A percentile compares a stretch with the other conserved stretches of the same genome.
Conservation (phyloP, 2,888 invertebrate species). For the Caenorhabditis doughertyi region DNA sequence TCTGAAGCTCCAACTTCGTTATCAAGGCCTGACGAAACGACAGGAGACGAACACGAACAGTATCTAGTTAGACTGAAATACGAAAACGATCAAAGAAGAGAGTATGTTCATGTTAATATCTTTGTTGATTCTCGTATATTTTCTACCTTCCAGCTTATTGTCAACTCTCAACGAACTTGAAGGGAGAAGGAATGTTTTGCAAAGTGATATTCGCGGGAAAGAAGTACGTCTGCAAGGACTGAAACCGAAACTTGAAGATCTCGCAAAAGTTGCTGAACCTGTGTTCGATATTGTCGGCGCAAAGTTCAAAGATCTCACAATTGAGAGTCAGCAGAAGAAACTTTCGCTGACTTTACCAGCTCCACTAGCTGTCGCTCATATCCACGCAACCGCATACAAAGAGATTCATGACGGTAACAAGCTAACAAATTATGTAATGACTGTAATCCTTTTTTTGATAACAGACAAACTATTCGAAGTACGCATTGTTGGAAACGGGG, state of each 20-base stretch:
- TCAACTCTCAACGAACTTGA: constrained; percentile 73
- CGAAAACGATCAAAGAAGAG: constrained; percentile 73
- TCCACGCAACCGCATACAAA: constrained; percentile 69
- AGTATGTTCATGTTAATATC: too few species aligned
- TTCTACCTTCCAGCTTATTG: constrained; percentile 64
- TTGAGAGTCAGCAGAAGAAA: constrained; percentile 39
- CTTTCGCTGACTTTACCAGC: constrained; percentile 63
- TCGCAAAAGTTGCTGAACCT: constrained; percentile 62
- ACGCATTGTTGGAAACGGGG: constrained; percentile 36
- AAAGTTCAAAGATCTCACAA: constrained; percentile 46
- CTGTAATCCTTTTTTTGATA: neutral
- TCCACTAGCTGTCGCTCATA: constrained; percentile 62
- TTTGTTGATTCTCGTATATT: too few species aligned
- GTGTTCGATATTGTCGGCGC: constrained; percentile 70
- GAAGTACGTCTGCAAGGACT: constrained; percentile 70
- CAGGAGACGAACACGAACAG: constrained; percentile 71
- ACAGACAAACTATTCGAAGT: constrained; percentile 55
- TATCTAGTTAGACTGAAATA: constrained; percentile 73
- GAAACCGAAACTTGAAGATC: constrained; percentile 64
- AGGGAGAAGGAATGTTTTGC: constrained; percentile 72
- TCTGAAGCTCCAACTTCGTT: constrained; percentile 63
- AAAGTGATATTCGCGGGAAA: constrained; percentile 76
- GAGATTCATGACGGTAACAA: constrained; percentile 65
- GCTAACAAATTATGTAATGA: too few species aligned
- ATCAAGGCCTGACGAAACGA: constrained; percentile 63